Percentiles rank a stretch among this genome's conserved stretches.
These are phyloP conservation scores for Esox niger DNA, from an alignment of 2,113 vertebrate genomes.

Conservation along the genomic window DNA sequence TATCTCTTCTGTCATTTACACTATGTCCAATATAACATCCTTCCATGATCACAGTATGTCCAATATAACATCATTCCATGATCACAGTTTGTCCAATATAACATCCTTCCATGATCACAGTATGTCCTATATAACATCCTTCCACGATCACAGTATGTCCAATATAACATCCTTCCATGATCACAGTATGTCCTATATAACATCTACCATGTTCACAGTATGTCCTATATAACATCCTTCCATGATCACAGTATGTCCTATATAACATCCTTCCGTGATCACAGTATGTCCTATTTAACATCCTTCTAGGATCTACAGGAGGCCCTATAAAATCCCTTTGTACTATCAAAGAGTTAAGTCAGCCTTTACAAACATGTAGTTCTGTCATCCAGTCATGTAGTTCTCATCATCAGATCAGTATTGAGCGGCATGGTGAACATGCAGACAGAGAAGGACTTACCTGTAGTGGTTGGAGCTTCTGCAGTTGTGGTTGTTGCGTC, in stretches of 20 bases:
- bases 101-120: not conserved
- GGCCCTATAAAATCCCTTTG: not conserved
- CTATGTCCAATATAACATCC: not conserved
- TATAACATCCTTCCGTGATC: too few species aligned
- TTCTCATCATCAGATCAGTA: not conserved
- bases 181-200: not conserved
- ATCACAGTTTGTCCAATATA: too few species aligned
- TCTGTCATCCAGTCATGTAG: not conserved
- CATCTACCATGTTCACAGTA: too few species aligned
- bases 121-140: too few species aligned
- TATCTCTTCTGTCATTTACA: not conserved
- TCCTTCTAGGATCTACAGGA: not conserved
- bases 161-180: not conserved
- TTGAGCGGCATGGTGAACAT: not conserved
- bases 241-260: too few species aligned
- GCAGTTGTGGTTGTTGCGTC: slow-evolving; percentile 6
- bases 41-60: not conserved
- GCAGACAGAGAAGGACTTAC: slow-evolving; percentile 17
- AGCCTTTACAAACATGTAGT: not conserved
- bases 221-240: not conserved
- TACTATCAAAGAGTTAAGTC: not conserved
- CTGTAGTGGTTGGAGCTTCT: slow-evolving; percentile 20
- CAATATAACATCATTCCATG: too few species aligned
- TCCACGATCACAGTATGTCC: too few species aligned
- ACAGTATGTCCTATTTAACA: too few species aligned